Conservation (phyloP, 1,140 invertebrate species). For the Schlechtendalia chinensis region DNA sequence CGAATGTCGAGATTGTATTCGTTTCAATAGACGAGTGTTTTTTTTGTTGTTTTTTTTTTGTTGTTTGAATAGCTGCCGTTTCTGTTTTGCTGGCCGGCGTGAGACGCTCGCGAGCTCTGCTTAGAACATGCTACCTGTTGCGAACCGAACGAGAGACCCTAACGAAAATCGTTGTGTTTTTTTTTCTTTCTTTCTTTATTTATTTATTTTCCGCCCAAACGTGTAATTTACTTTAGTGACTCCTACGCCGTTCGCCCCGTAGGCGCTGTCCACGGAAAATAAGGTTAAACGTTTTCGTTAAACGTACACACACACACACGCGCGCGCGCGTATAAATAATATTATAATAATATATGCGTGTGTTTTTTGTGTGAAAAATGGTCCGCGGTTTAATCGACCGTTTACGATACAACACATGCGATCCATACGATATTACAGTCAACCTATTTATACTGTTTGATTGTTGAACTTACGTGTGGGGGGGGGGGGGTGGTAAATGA, state of each 20-base stretch:
- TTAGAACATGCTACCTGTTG: not conserved
- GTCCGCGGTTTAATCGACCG: constrained; percentile 14
- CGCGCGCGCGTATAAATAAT: no score
- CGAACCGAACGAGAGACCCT: not conserved
- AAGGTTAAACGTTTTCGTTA: constrained; percentile 18
- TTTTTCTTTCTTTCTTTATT: not conserved
- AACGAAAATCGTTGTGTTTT: constrained; percentile 1
- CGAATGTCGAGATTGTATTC: not conserved
- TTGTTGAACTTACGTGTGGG: no score
- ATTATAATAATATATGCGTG: not conserved
- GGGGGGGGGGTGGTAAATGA: no score
- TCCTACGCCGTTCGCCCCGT: not conserved
- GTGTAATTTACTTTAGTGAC: constrained; percentile 15
- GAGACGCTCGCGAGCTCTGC: not conserved
- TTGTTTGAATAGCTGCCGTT: constrained; percentile 23
- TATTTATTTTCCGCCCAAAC: no score
- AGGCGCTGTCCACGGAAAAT: not conserved
- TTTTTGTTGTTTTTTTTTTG: no score
- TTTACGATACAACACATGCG: not conserved
- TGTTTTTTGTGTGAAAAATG: constrained; percentile 7
- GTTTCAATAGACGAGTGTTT: not conserved
- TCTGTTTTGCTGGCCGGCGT: not conserved
- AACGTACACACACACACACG: not conserved
- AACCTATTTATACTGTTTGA: not conserved
- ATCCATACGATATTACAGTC: not conserved